Conservation (phyloP, 2,797 vertebrate genomes). For the Allobates femoralis region DNA sequence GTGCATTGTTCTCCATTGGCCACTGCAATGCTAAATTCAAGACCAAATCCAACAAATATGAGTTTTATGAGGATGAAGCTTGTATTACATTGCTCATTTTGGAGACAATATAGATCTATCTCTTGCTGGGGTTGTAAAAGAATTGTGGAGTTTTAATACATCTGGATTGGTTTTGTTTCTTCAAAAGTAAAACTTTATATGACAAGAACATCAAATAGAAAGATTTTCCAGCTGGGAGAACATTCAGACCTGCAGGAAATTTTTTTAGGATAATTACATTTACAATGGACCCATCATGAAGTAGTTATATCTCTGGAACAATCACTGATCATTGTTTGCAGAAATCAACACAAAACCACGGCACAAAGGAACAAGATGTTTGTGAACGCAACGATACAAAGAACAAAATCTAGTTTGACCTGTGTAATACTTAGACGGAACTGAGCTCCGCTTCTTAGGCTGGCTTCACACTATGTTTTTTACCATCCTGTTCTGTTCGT, state of each 20-base stretch:
- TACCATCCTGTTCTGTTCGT: no score
- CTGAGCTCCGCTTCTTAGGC: not conserved
- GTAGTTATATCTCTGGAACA: not conserved
- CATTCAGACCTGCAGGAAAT: not conserved
- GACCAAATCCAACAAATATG: not conserved
- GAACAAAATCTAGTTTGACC: not conserved
- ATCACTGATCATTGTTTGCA: not conserved
- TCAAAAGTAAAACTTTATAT: not conserved
- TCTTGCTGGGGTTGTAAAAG: not conserved
- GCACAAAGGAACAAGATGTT: not conserved
- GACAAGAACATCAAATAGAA: not conserved
- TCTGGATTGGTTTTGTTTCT: not conserved
- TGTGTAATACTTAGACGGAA: not conserved
- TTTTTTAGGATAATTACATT: not conserved
- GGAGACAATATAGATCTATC: not conserved
- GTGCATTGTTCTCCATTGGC: no score
- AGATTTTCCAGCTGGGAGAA: not conserved
- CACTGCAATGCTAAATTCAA: no score
- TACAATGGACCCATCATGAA: not conserved
- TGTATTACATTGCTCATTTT: not conserved
- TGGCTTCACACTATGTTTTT: no score
- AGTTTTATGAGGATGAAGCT: not conserved
- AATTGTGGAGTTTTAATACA: not conserved
- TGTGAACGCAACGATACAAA: not conserved
- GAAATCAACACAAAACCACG: not conserved